phyloP scores from a whole-genome alignment of 1,140 invertebrate genomes.

The Drusus annulatus region DNA sequence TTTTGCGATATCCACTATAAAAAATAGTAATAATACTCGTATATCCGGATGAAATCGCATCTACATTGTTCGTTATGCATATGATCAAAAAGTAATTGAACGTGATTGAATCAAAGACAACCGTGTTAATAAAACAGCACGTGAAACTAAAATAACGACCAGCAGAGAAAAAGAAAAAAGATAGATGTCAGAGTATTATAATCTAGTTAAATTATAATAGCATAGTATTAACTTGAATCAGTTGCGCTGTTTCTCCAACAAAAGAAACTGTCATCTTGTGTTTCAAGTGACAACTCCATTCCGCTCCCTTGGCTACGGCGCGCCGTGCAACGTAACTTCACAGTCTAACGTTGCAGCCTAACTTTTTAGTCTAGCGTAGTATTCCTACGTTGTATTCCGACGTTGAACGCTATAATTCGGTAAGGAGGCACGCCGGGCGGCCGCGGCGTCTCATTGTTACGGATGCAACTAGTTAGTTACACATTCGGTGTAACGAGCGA shows the following conservation, averaged over 20 bases:
- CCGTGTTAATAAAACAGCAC: not conserved
- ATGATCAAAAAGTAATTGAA: not conserved
- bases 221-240: too few relatives aligned
- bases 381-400: too few relatives aligned
- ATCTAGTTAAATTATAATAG: too few relatives aligned
- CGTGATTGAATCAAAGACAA: not conserved
- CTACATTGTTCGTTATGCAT: too few relatives aligned
- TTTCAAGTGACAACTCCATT: conserved; percentile 12
- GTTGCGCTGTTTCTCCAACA: not conserved
- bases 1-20: too few relatives aligned
- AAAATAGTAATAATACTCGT: too few relatives aligned
- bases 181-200: too few relatives aligned
- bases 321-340: not conserved
- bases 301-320: not conserved
- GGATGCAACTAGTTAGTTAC: conserved; percentile 27
- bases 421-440: not conserved
- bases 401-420: not conserved
- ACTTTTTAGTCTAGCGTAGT: too few relatives aligned
- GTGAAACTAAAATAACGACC: too few relatives aligned
- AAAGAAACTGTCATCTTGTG: not conserved
- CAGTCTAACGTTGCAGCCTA: too few relatives aligned
- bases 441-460: conserved; percentile 14
- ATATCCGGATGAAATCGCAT: too few relatives aligned
- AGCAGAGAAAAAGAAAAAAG: too few relatives aligned
- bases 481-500: conserved; percentile 34